Conservation (phyloP, 2,113 vertebrate species). For the Peromyscus polionotus region DNA sequence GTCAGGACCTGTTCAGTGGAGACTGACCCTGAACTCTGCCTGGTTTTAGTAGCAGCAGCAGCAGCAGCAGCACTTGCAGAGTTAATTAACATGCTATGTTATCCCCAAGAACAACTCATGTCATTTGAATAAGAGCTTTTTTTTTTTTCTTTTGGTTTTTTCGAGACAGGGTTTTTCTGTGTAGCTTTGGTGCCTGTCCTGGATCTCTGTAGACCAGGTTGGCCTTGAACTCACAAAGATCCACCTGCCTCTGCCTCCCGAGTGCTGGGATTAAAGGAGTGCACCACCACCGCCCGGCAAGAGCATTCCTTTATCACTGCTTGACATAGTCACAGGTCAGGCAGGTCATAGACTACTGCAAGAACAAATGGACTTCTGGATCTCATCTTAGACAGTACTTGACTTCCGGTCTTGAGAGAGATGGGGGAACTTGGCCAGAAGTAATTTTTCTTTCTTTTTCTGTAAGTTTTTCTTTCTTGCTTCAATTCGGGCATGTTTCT, state of each 20-base stretch:
- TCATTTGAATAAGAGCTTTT: slow-evolving; percentile 29
- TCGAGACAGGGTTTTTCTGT: too few relatives aligned
- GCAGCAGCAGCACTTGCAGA: not conserved
- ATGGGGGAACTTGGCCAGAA: slow-evolving; percentile 89
- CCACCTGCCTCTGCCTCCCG: too few relatives aligned
- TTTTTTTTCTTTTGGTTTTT: too few relatives aligned
- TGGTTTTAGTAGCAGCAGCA: not conserved
- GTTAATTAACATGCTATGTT: not conserved
- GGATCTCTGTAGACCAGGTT: too few relatives aligned
- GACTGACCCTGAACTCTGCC: not conserved
- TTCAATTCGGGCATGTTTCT: slow-evolving; percentile 87
- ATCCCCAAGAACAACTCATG: not conserved
- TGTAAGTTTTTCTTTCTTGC: slow-evolving; percentile 82
- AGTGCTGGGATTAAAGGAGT: too few relatives aligned
- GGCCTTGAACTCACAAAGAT: too few relatives aligned
- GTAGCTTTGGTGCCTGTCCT: too few relatives aligned
- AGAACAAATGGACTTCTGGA: slow-evolving; percentile 36
- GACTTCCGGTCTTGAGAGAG: slow-evolving; percentile 83
- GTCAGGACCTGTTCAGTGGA: slow-evolving; percentile 6
- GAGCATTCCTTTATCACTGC: slow-evolving; percentile 65
- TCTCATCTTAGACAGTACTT: slow-evolving; percentile 7
- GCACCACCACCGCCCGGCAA: not conserved
- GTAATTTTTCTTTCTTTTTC: slow-evolving; percentile 79
- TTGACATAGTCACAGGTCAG: slow-evolving; percentile 13
- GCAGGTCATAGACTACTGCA: not conserved